Percentiles rank a stretch among this genome's conserved stretches.
These are phyloP conservation scores for Pipistrellus kuhlii DNA, from an alignment of 2,797 vertebrate species.

Conservation along the genomic window DNA sequence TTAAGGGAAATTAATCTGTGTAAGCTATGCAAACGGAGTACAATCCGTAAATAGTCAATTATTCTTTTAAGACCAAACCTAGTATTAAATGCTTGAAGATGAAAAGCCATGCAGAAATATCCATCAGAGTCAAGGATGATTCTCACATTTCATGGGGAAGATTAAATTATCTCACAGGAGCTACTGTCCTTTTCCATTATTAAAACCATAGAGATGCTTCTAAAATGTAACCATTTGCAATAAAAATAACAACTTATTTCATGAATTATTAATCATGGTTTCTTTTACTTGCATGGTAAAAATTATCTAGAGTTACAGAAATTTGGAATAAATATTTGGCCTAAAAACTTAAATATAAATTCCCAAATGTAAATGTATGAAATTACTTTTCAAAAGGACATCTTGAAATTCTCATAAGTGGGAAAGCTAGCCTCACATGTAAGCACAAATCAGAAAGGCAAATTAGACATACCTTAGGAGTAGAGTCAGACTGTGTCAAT, in stretches of 20 bases:
- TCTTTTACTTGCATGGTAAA: slow-evolving; percentile 22
- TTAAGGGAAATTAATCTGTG: background rate
- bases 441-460: background rate
- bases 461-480: background rate
- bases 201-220: background rate
- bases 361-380: background rate
- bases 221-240: slow-evolving; percentile 17
- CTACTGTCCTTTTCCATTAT: slow-evolving; percentile 15
- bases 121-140: background rate
- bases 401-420: background rate
- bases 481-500: background rate
- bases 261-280: slow-evolving; percentile 18
- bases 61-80: slow-evolving; percentile 28
- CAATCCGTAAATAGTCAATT: background rate
- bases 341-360: background rate
- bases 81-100: background rate
- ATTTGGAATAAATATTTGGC: background rate
- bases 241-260: slow-evolving; percentile 52
- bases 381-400: background rate
- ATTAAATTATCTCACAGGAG: background rate
- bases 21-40: background rate
- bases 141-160: slow-evolving; percentile 15
- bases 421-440: background rate
- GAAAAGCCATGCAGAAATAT: slow-evolving; percentile 16
- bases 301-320: background rate